Percentiles rank a stretch among this genome's conserved stretches.
These are phyloP conservation scores for Mystacides longicornis DNA, from an alignment of 2,888 invertebrate genomes.

Conservation along the genomic window DNA sequence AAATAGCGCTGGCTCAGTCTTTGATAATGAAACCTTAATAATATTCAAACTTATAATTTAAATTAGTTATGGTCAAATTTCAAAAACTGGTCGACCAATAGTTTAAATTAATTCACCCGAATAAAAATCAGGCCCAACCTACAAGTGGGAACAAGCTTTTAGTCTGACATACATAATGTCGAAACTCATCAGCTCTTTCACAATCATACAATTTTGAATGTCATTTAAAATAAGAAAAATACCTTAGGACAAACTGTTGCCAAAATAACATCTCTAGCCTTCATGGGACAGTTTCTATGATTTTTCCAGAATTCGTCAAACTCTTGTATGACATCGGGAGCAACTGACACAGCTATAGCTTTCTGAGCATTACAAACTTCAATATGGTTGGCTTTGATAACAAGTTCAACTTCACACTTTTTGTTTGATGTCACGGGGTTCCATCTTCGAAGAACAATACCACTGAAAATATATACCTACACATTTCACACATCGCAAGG, in stretches of 20 bases:
- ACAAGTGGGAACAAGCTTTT: too few species aligned
- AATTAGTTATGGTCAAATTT: too few species aligned
- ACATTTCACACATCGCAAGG: too few species aligned
- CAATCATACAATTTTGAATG: not conserved
- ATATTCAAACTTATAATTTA: too few species aligned
- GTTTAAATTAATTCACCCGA: too few species aligned
- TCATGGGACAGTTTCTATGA: constrained; percentile 55
- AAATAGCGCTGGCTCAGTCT: too few species aligned
- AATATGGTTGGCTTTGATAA: constrained; percentile 63
- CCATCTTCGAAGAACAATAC: constrained; percentile 70
- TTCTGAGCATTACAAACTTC: constrained; percentile 53
- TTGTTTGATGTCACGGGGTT: constrained; percentile 51
- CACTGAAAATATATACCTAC: constrained; percentile 62
- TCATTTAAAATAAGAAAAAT: not conserved
- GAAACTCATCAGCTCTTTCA: too few species aligned
- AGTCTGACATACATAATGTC: too few species aligned
- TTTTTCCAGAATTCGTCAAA: constrained; percentile 67
- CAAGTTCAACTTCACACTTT: constrained; percentile 62
- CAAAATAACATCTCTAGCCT: constrained; percentile 70
- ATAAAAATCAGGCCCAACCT: too few species aligned
- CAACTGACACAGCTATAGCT: constrained; percentile 44
- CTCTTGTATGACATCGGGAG: constrained; percentile 59
- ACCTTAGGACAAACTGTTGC: constrained; percentile 77
- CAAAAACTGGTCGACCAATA: too few species aligned
- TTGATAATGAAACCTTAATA: too few species aligned